phyloP scores from a whole-genome alignment of 2,797 vertebrate species.

The Sparus aurata region DNA sequence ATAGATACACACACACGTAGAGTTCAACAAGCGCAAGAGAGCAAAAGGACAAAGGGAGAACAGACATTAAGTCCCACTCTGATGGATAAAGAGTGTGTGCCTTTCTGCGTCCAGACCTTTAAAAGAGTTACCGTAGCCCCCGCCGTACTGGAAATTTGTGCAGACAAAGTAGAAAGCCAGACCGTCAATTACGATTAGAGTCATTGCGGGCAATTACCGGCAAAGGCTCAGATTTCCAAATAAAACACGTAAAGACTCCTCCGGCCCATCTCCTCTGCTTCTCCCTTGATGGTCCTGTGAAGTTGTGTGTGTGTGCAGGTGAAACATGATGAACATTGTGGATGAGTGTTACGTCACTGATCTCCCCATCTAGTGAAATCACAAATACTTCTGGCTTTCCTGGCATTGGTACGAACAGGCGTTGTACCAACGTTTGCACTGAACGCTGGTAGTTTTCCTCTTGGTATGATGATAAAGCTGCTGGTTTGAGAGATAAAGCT shows the following conservation, averaged over 20 bases:
- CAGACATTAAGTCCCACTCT: constrained; percentile 57
- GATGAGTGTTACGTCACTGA: constrained; percentile 32
- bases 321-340: constrained; percentile 65
- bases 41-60: constrained; percentile 60
- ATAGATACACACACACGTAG: constrained; percentile 11
- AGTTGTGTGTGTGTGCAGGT: constrained; percentile 60
- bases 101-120: constrained; percentile 67
- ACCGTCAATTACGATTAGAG: constrained; percentile 83
- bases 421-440: constrained; percentile 3
- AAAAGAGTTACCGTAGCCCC: constrained; percentile 69
- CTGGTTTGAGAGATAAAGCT: constrained; percentile 21
- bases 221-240: constrained; percentile 77
- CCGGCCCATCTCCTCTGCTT: constrained; percentile 67
- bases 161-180: constrained; percentile 84
- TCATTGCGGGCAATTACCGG: constrained; percentile 84
- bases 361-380: constrained; percentile 45
- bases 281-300: constrained; percentile 73
- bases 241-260: constrained; percentile 79
- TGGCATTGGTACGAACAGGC: not conserved
- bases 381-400: constrained; percentile 40
- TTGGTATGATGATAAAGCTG: constrained; percentile 16
- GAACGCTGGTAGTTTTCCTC: constrained; percentile 21
- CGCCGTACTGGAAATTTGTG: constrained; percentile 75
- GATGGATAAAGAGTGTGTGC: constrained; percentile 81
- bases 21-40: constrained; percentile 26